Percentiles rank a stretch among this genome's conserved stretches.
phyloP scores from a whole-genome alignment of 2,113 vertebrate species.

The Sphaerodactylus townsendi region DNA sequence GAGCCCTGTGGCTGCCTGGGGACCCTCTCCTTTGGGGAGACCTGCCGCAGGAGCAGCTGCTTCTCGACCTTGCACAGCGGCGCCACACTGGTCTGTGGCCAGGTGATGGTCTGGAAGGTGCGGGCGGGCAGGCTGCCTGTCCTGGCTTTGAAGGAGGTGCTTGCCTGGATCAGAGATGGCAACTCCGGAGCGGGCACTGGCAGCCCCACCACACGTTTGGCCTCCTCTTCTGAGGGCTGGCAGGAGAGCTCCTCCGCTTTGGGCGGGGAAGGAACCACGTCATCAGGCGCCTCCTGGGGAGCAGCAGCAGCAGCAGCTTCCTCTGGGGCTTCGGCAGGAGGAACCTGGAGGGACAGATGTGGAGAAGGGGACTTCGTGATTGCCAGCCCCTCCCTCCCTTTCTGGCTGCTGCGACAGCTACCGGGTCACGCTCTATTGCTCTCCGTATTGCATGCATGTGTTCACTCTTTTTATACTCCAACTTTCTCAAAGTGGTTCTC shows the following conservation, averaged over 20 bases:
- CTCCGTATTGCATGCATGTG: too few relatives aligned
- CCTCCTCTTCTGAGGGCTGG: neutral
- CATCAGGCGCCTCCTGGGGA: too few relatives aligned
- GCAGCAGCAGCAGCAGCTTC: neutral
- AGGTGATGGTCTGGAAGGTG: too few relatives aligned
- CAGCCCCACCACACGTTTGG: neutral
- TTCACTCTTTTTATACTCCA: too few relatives aligned
- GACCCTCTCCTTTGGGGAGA: fast-evolving
- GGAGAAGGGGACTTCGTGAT: fast-evolving
- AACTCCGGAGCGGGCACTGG: too few relatives aligned
- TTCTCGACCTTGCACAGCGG: fast-evolving
- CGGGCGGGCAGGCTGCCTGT: too few relatives aligned
- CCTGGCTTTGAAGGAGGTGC: too few relatives aligned
- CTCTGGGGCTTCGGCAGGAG: neutral
- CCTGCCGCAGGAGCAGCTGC: fast-evolving
- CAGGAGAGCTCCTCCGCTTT: neutral
- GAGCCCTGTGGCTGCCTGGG: fast-evolving
- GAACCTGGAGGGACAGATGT: neutral
- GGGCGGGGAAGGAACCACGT: neutral
- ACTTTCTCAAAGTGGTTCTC: too few relatives aligned
- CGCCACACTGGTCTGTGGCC: neutral
- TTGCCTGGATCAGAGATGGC: too few relatives aligned
- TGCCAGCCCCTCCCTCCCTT: too few relatives aligned
- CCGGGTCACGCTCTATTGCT: too few relatives aligned
- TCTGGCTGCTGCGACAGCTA: too few relatives aligned